Base-by-base conservation (phyloP, 2,113 vertebrate species). In the Noturus placidus region DNA sequence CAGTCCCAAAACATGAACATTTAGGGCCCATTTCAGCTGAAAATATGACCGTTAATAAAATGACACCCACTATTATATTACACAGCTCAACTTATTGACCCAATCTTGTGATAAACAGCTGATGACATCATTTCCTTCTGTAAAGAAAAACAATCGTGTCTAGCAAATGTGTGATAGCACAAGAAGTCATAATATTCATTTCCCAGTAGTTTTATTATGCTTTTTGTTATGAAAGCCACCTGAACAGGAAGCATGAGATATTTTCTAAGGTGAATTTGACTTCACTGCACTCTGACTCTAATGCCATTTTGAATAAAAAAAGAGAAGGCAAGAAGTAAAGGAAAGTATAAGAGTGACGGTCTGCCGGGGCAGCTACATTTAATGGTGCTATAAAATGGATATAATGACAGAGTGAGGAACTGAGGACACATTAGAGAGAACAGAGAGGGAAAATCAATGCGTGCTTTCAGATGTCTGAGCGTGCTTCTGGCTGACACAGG, bases 361-460 rank as follows among this genome's bases (percentile, higher is more conserved):
- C 35, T 82, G 80, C 50, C 61, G 67, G 38, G 4, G 35, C 77
- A 42, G 77, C 65, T 54, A n/a, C 86, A 17, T 81, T 81, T 87
- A 63, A 72, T 59, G 70, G 59, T 63, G 84, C 15, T 30, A 69
- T 77, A 70, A 84, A 83, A 70, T 35, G 70, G 46, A 79, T 88
- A 17, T 80, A 81, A 35, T 10, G 78, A 56, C 63, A 67, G 76
- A 50, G 76, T 35, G 33, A 38, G 80, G 14, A 65, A 59, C 69
- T 30, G 79, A 77, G 77, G 80, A 77, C 33, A 25, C 59, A 50
- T 11, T 30, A 46, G 46, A 72, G 76, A 83, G 70, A 65, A 10
- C 25, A 42, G 33, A 82, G 56, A 61, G 20, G 5, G 52, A 90
- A 90, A 92, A 94, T 94, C 91, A 91, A 92, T 92, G 50, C 82